A percentile compares a stretch with the other conserved stretches of the same genome.
Evolutionary conservation across 2,113 vertebrate species (phyloP).

Genomic region (Ranitomeya imitator): DNA sequence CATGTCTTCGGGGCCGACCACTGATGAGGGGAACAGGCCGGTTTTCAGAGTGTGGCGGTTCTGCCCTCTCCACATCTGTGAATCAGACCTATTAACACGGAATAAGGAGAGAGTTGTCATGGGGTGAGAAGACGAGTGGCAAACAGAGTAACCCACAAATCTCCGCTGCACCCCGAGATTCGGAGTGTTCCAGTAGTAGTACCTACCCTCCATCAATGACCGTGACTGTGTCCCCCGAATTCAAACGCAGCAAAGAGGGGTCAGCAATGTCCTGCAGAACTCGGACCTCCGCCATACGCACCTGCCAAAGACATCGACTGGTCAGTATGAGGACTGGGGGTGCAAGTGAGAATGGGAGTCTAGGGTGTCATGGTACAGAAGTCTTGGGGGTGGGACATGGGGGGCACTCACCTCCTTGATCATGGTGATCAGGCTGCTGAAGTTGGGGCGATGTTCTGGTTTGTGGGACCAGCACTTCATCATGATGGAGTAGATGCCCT

Average conservation of each 20-base stretch:
- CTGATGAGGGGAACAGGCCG: conserved; percentile 77
- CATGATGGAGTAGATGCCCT: conserved; percentile 77
- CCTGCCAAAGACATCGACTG: conserved; percentile 64
- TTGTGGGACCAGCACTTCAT: conserved; percentile 80
- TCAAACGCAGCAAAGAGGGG: conserved; percentile 75
- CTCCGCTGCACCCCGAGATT: not conserved
- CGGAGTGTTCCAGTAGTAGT: not conserved
- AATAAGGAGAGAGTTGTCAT: too few relatives aligned
- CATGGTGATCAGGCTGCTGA: conserved; percentile 70
- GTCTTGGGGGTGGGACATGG: not conserved
- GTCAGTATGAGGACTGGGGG: too few relatives aligned
- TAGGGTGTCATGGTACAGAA: not conserved
- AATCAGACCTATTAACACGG: conserved; percentile 69
- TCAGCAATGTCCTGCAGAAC: conserved; percentile 75
- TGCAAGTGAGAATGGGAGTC: not conserved
- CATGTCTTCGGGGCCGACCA: conserved; percentile 50
- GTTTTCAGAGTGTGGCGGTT: conserved; percentile 77
- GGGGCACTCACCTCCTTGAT: conserved; percentile 76
- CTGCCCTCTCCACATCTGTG: conserved; percentile 84
- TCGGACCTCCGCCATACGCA: conserved; percentile 75
- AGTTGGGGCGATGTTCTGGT: conserved; percentile 77
- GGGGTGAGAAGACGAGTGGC: not conserved
- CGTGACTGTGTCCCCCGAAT: conserved; percentile 76
- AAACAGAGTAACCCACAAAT: not conserved
- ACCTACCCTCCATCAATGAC: conserved; percentile 75